Conservation (phyloP, 2,888 invertebrate genomes). For the Asteroscopus sphinx region DNA sequence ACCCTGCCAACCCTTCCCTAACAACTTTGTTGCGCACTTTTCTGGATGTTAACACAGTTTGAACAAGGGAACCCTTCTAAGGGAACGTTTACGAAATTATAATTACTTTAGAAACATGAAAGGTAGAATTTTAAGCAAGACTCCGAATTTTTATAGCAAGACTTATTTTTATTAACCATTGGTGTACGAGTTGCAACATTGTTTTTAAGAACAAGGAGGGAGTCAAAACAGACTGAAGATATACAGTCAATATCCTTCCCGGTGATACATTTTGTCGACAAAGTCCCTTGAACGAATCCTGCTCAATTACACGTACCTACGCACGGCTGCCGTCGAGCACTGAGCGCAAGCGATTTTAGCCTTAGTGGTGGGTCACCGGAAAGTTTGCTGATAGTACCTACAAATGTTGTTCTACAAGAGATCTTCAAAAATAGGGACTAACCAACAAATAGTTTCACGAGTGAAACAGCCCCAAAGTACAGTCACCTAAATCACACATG, state of each 20-base stretch:
- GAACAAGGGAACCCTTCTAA: slow-evolving; percentile 65
- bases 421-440: too few species aligned
- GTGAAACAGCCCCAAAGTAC: background rate
- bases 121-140: slow-evolving; percentile 31
- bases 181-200: background rate
- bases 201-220: background rate
- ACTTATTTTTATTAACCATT: slow-evolving; percentile 16
- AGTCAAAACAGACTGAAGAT: background rate
- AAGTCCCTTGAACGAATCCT: too few species aligned
- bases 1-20: slow-evolving; percentile 10
- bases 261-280: too few species aligned
- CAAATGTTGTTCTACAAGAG: too few species aligned
- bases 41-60: slow-evolving; percentile 57
- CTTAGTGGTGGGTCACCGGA: too few species aligned
- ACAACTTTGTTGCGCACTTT: slow-evolving; percentile 53
- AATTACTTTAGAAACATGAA: slow-evolving; percentile 55
- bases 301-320: too few species aligned
- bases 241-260: too few species aligned
- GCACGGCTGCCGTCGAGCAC: too few species aligned
- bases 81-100: slow-evolving; percentile 51
- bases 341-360: too few species aligned
- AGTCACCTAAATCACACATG: background rate
- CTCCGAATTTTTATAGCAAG: slow-evolving; percentile 2
- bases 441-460: background rate
- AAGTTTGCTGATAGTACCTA: too few species aligned